A percentile compares a stretch with the other conserved stretches of the same genome.
These are phyloP conservation scores for Mimachlamys varia DNA, from an alignment of 2,888 invertebrate genomes.

Conservation along the genomic window DNA sequence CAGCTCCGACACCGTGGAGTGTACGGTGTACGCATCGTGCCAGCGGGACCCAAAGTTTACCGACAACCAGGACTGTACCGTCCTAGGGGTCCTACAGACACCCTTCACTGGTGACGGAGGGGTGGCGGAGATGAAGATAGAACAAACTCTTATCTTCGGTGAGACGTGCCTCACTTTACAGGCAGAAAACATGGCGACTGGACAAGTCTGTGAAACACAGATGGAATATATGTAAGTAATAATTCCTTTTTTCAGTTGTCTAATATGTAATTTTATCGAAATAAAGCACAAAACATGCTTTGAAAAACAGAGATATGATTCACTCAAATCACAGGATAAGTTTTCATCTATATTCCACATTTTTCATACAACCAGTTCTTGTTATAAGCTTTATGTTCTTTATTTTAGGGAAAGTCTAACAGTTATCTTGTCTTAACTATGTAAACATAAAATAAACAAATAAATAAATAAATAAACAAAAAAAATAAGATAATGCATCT, in stretches of 20 bases:
- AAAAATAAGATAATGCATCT: too few species aligned
- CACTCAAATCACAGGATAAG: too few species aligned
- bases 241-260: background rate
- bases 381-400: too few species aligned
- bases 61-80: background rate
- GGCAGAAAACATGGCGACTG: background rate
- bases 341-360: too few species aligned
- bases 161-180: background rate
- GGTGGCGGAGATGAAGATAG: background rate
- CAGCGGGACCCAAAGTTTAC: background rate
- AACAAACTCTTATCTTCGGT: background rate
- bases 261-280: too few species aligned
- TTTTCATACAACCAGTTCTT: too few species aligned
- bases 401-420: too few species aligned
- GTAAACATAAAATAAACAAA: too few species aligned
- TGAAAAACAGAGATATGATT: too few species aligned
- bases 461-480: too few species aligned
- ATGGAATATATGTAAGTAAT: constrained; percentile 10
- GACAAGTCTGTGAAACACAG: background rate
- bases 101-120: background rate
- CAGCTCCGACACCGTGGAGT: background rate
- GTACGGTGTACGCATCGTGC: background rate
- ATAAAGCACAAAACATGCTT: too few species aligned
- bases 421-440: too few species aligned
- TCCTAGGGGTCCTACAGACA: background rate